These are phyloP conservation scores for Limnephilus marmoratus DNA, from an alignment of 2,888 invertebrate genomes.

Conservation along the genomic window DNA sequence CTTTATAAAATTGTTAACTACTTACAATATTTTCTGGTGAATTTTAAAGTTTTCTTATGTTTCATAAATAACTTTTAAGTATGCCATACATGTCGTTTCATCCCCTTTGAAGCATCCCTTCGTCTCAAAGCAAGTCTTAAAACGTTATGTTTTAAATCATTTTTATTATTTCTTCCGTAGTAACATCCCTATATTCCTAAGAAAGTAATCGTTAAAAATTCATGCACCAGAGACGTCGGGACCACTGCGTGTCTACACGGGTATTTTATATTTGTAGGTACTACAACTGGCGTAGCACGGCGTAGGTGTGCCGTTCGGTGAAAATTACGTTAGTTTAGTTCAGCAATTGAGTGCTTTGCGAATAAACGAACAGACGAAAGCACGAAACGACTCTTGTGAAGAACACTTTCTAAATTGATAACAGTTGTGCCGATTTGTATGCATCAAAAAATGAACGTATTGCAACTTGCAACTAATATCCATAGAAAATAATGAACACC, in stretches of 20 bases:
- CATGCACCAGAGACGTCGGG: constrained; percentile 59
- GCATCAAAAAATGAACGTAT: neutral
- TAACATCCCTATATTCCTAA: constrained; percentile 16
- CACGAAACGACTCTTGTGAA: neutral
- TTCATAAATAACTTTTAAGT: neutral
- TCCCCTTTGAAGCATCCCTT: neutral
- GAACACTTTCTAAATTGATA: neutral
- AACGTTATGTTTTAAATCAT: neutral
- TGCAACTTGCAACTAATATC: neutral
- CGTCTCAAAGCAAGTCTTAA: neutral
- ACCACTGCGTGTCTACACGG: constrained; percentile 28
- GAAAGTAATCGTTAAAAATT: constrained; percentile 63
- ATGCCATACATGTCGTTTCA: neutral
- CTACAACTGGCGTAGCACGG: neutral
- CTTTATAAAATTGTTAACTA: neutral
- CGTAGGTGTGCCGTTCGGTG: neutral
- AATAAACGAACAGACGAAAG: constrained; percentile 17
- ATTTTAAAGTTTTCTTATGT: neutral
- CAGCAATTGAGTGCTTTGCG: constrained; percentile 14
- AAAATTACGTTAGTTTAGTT: constrained; percentile 17
- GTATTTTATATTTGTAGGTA: neutral
- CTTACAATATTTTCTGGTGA: neutral
- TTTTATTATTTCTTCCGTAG: neutral
- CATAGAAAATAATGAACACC: neutral
- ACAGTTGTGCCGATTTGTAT: neutral